A percentile compares a stretch with the other conserved stretches of the same genome.
Conservation (phyloP, 1,140 invertebrate species). For the Thrips palmi region DNA sequence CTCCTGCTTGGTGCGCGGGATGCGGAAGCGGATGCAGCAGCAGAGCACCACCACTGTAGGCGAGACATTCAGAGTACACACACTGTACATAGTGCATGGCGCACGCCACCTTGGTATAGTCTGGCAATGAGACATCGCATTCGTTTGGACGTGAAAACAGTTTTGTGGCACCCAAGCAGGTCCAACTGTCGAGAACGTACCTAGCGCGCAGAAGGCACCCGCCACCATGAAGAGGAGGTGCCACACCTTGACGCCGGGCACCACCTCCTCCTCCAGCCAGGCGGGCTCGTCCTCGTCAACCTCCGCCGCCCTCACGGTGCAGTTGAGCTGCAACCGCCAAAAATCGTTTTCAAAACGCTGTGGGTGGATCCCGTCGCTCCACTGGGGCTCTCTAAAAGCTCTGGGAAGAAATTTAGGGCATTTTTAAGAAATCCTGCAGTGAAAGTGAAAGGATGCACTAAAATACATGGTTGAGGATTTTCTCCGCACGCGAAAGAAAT, state of each 20-base stretch:
- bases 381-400: too few relatives aligned
- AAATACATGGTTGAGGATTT: too few relatives aligned
- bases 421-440: too few relatives aligned
- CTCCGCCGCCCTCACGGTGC: too few relatives aligned
- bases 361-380: too few relatives aligned
- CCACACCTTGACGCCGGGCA: slow-evolving; percentile 31
- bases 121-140: background rate
- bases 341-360: too few relatives aligned
- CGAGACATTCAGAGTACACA: slow-evolving; percentile 1
- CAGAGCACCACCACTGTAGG: slow-evolving; percentile 48
- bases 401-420: too few relatives aligned
- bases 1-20: slow-evolving; percentile 81
- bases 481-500: too few relatives aligned
- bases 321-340: too few relatives aligned
- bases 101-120: background rate
- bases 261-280: background rate
- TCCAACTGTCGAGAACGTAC: slow-evolving; percentile 23
- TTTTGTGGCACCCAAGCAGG: slow-evolving; percentile 2
- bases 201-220: slow-evolving; percentile 27
- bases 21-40: slow-evolving; percentile 68
- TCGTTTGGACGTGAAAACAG: background rate
- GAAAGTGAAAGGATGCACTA: too few relatives aligned
- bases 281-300: slow-evolving; percentile 10
- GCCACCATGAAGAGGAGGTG: slow-evolving; percentile 41
- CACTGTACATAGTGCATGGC: background rate